Evolutionary conservation across 2,888 invertebrate genomes (phyloP).

Genomic region (Thyatira batis): DNA sequence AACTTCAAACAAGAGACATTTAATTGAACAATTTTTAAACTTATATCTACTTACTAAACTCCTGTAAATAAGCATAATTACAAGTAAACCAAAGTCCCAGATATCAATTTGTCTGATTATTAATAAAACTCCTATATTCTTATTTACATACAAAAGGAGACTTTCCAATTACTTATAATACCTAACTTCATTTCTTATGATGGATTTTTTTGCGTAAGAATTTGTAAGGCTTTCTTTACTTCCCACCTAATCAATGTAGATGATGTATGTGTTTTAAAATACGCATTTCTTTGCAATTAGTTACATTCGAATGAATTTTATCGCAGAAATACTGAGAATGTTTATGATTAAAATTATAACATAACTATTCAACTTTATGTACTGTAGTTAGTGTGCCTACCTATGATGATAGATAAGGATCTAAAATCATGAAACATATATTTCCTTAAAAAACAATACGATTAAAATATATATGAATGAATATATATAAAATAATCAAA

Average conservation of each 20-base stretch:
- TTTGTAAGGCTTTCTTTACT: neutral
- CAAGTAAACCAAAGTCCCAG: too few species aligned
- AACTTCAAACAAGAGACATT: constrained; percentile 5
- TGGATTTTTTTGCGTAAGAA: neutral
- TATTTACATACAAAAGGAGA: neutral
- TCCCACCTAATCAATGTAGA: neutral
- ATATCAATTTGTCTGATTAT: too few species aligned
- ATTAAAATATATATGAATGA: too few species aligned
- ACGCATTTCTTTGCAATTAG: neutral
- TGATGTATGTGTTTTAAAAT: neutral
- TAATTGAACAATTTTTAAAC: constrained; percentile 5
- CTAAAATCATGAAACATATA: too few species aligned
- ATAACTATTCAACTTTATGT: too few species aligned
- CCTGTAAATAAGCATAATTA: too few species aligned
- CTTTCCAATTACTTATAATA: neutral
- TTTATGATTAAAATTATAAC: too few species aligned
- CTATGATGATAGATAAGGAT: too few species aligned
- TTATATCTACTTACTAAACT: too few species aligned
- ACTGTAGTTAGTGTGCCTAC: too few species aligned
- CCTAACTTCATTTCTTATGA: neutral
- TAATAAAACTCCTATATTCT: neutral
- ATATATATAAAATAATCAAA: too few species aligned
- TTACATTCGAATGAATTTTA: neutral
- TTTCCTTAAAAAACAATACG: too few species aligned
- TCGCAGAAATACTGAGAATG: neutral